Evolutionary conservation across 2,113 vertebrate genomes (phyloP).

Genomic region (Motacilla tschutschensis): DNA sequence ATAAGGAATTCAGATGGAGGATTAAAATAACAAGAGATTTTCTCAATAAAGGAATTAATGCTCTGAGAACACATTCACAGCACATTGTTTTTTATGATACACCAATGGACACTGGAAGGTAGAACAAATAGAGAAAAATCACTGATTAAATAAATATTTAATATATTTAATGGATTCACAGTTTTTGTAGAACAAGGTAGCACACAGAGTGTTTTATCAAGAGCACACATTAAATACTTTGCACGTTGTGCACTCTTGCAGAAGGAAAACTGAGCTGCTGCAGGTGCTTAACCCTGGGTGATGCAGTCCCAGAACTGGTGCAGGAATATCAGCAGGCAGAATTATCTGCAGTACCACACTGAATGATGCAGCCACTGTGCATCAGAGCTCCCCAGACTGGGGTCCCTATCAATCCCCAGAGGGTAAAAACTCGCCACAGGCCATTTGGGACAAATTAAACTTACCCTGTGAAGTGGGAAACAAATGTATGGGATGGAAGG

Average conservation of each 20-base stretch:
- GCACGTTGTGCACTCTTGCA: not conserved
- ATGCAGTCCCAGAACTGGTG: not conserved
- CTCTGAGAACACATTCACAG: not conserved
- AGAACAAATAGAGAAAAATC: not conserved
- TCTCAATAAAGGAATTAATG: not conserved
- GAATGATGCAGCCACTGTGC: not conserved
- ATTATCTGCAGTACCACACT: rapidly evolving
- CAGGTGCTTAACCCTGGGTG: not conserved
- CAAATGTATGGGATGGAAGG: not conserved
- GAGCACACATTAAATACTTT: not conserved
- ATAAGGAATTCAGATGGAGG: not conserved
- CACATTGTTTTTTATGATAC: not conserved
- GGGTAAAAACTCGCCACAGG: not conserved
- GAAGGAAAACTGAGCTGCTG: not conserved
- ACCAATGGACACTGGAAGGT: not conserved
- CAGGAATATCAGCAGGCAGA: not conserved
- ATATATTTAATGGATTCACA: not conserved
- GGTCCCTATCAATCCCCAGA: not conserved
- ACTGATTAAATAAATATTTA: not conserved
- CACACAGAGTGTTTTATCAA: not conserved
- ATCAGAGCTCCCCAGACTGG: not conserved
- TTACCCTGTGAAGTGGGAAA: not conserved
- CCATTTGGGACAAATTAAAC: not conserved
- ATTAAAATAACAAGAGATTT: not conserved
- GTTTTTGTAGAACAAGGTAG: not conserved